Conservation (phyloP, 1,140 invertebrate species). For the Eumaeus atala region DNA sequence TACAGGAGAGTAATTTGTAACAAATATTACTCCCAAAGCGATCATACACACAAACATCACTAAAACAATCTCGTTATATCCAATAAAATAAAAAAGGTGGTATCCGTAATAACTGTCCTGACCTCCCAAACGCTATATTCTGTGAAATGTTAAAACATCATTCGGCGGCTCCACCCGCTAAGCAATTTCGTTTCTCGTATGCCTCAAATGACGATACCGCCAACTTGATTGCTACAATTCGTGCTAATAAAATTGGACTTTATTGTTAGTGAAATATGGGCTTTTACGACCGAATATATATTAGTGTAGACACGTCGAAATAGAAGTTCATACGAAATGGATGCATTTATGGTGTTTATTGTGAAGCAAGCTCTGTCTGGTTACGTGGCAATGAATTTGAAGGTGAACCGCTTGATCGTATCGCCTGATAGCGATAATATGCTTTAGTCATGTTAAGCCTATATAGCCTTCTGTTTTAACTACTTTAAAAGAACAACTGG, state of each 20-base stretch:
- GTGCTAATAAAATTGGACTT: conserved; percentile 3
- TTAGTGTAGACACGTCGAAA: not conserved
- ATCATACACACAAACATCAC: no score
- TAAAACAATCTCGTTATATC: no score
- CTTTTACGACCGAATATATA: not conserved
- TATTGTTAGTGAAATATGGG: not conserved
- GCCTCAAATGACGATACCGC: not conserved
- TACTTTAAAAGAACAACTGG: no score
- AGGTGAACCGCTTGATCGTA: conserved; percentile 1
- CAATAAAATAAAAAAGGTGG: no score
- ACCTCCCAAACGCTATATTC: no score
- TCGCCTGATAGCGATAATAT: not conserved
- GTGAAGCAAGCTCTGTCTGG: no score
- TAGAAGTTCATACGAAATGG: no score
- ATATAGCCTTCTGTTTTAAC: not conserved
- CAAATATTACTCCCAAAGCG: no score
- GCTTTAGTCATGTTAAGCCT: not conserved
- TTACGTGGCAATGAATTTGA: conserved; percentile 4
- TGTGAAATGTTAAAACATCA: no score
- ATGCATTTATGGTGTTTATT: no score
- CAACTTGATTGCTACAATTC: not conserved
- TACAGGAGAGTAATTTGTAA: no score
- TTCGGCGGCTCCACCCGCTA: not conserved
- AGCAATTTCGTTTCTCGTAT: conserved; percentile 5
- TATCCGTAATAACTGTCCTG: no score